Percentiles rank a stretch among this genome's conserved stretches.
Evolutionary conservation across 2,113 vertebrate species (phyloP).

Genomic region (Microtus pennsylvanicus): DNA sequence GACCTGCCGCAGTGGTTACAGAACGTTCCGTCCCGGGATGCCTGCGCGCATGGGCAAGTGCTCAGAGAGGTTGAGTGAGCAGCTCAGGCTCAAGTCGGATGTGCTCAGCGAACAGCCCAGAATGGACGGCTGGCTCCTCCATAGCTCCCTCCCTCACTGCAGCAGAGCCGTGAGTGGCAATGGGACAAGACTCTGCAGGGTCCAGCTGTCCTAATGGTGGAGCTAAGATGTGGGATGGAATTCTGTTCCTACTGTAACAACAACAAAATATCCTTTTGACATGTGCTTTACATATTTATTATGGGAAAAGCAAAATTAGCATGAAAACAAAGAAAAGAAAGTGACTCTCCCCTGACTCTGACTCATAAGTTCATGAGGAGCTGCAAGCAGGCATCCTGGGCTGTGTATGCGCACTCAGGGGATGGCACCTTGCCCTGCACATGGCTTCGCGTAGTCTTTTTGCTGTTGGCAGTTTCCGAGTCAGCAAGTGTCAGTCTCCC

Average conservation of each 20-base stretch:
- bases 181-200: neutral
- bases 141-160: no score
- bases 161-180: neutral
- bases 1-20: neutral
- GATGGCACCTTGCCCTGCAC: neutral
- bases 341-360: neutral
- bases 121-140: neutral
- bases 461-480: neutral
- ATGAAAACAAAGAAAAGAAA: neutral
- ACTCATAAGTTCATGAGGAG: neutral
- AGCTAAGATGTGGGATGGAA: fast-evolving
- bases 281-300: fast-evolving
- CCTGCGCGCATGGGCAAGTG: neutral
- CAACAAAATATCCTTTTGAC: neutral
- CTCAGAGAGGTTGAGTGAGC: neutral
- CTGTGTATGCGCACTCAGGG: neutral
- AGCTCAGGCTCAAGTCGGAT: neutral
- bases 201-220: neutral
- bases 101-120: neutral
- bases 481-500: neutral
- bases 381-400: fast-evolving
- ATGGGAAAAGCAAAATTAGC: neutral
- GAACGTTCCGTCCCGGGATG: neutral
- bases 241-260: neutral
- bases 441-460: fast-evolving